Conservation (phyloP, 2,797 vertebrate species). For the Acanthurus tractus region DNA sequence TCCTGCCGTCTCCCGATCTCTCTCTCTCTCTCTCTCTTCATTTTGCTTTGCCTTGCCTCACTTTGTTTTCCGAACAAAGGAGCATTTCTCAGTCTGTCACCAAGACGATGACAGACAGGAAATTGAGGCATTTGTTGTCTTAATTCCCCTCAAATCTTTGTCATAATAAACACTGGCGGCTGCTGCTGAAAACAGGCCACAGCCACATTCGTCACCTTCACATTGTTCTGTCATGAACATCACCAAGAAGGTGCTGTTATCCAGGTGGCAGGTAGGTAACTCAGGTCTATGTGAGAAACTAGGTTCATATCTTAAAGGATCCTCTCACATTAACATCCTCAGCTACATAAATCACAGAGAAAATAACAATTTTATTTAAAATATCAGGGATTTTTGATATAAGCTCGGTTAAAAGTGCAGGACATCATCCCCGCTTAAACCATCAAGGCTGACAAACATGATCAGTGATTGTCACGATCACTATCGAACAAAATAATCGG, state of each 20-base stretch:
- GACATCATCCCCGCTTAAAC: slow-evolving; percentile 33
- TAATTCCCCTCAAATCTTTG: slow-evolving; percentile 61
- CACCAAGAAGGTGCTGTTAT: slow-evolving; percentile 26
- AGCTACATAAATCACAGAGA: slow-evolving; percentile 23
- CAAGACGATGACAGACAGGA: slow-evolving; percentile 64
- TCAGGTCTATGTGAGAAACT: slow-evolving; percentile 31
- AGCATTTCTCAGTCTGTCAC: slow-evolving; percentile 72
- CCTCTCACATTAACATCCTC: slow-evolving; percentile 10
- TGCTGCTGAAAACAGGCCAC: slow-evolving; percentile 21
- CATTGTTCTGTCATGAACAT: slow-evolving; percentile 34
- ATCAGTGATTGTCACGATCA: slow-evolving; percentile 63
- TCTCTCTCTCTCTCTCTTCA: slow-evolving; percentile 58
- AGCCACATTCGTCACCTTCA: slow-evolving; percentile 10
- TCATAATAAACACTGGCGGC: slow-evolving; percentile 34
- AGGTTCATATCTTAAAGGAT: slow-evolving; percentile 17
- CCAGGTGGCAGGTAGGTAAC: slow-evolving; percentile 31
- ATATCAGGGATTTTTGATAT: slow-evolving; percentile 10
- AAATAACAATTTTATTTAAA: slow-evolving; percentile 28
- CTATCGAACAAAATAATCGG: slow-evolving; percentile 52
- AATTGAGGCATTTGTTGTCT: slow-evolving; percentile 58
- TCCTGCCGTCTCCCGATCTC: slow-evolving; percentile 61
- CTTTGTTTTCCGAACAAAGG: slow-evolving; percentile 76
- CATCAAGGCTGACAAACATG: slow-evolving; percentile 48
- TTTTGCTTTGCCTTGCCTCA: slow-evolving; percentile 62
- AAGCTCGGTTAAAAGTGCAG: slow-evolving; percentile 31